Evolutionary conservation across 2,113 vertebrate genomes (phyloP).

Genomic region (Nothobranchius furzeri): DNA sequence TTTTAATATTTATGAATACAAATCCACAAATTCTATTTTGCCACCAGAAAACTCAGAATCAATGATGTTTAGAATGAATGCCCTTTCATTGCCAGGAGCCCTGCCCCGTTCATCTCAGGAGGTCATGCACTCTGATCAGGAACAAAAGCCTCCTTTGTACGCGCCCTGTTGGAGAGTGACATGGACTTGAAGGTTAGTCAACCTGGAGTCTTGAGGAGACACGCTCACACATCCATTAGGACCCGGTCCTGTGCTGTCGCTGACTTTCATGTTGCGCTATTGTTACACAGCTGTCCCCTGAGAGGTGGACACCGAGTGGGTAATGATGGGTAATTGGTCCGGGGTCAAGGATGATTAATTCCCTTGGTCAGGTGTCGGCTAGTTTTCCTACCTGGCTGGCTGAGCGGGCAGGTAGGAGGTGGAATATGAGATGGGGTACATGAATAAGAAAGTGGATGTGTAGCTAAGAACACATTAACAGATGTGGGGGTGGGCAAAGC

Average conservation of each 20-base stretch:
- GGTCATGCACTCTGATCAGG: constrained; percentile 52
- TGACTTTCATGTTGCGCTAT: constrained; percentile 72
- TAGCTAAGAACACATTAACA: not conserved
- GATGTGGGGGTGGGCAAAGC: not conserved
- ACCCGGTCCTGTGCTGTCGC: constrained; percentile 45
- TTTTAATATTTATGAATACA: not conserved
- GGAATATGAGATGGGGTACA: constrained; percentile 43
- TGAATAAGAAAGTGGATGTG: constrained; percentile 18
- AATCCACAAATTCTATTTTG: not conserved
- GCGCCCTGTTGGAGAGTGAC: constrained; percentile 54
- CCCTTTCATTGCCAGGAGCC: constrained; percentile 23
- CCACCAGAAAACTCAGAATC: constrained; percentile 4
- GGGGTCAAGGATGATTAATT: constrained; percentile 84
- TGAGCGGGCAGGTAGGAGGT: constrained; percentile 47
- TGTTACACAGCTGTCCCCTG: constrained; percentile 64
- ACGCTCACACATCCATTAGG: constrained; percentile 61
- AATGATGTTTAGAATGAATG: constrained; percentile 15
- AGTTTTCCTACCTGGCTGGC: constrained; percentile 70
- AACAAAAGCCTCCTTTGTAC: constrained; percentile 73
- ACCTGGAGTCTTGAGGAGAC: constrained; percentile 62
- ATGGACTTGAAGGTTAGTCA: constrained; percentile 63
- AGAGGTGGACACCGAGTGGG: constrained; percentile 59
- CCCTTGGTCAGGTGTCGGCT: constrained; percentile 74
- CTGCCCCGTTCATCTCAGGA: constrained; percentile 44
- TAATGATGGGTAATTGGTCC: constrained; percentile 82